phyloP scores from a whole-genome alignment of 2,888 invertebrate species.

The Perdita meconis region DNA sequence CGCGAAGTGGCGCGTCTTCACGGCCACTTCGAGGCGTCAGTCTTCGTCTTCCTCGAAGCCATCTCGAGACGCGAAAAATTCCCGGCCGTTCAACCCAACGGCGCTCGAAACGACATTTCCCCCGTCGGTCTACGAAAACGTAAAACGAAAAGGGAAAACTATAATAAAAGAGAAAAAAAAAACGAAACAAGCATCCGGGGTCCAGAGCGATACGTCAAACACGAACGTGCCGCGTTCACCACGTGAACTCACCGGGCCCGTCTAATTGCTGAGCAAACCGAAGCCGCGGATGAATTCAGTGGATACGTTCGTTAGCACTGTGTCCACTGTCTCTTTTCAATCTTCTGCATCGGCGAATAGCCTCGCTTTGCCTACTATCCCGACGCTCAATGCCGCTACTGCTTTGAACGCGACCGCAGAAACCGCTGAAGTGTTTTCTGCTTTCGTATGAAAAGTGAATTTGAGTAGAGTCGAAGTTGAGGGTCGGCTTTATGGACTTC shows the following conservation, averaged over 20 bases:
- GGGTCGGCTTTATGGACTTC: too few species aligned
- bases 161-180: conserved; percentile 30
- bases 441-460: too few species aligned
- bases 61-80: conserved; percentile 75
- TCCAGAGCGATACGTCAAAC: conserved; percentile 47
- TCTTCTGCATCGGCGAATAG: conserved; percentile 4
- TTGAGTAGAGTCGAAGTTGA: too few species aligned
- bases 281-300: conserved; percentile 32
- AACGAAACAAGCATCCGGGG: not conserved
- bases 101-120: conserved; percentile 32
- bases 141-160: too few species aligned
- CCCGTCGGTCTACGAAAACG: conserved; percentile 12
- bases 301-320: conserved; percentile 61
- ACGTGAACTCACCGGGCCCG: conserved; percentile 49
- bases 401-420: not conserved
- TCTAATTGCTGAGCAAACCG: conserved; percentile 77
- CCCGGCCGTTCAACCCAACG: conserved; percentile 69
- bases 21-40: conserved; percentile 17
- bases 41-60: conserved; percentile 61
- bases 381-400: not conserved
- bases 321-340: not conserved
- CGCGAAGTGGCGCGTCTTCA: conserved; percentile 31
- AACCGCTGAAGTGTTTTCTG: not conserved
- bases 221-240: conserved; percentile 47
- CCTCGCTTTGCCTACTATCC: not conserved